Conservation (phyloP, 2,888 invertebrate genomes). For the Dasysyrphus tricinctus region DNA sequence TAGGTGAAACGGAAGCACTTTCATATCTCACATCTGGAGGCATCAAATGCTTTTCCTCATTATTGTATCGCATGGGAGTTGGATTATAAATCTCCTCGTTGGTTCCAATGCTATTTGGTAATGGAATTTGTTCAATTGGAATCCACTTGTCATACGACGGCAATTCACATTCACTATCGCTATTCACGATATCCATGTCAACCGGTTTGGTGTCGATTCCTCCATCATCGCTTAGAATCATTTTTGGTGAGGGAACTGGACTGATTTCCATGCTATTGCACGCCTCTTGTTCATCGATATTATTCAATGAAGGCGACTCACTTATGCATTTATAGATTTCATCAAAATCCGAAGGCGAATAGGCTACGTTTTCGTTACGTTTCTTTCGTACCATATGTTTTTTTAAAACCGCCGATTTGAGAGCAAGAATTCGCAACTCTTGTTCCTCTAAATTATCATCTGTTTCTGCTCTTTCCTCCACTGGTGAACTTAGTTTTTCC, state of each 20-base stretch:
- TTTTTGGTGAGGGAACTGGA: slow-evolving; percentile 81
- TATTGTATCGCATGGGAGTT: slow-evolving; percentile 42
- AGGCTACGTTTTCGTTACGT: slow-evolving; percentile 81
- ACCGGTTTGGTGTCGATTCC: slow-evolving; percentile 79
- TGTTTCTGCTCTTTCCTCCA: slow-evolving; percentile 29
- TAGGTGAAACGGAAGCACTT: slow-evolving; percentile 36
- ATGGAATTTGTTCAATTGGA: slow-evolving; percentile 76
- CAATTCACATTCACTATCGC: slow-evolving; percentile 80
- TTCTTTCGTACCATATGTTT: slow-evolving; percentile 82
- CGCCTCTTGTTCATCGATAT: slow-evolving; percentile 76
- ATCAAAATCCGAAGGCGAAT: slow-evolving; percentile 83
- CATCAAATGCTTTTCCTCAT: slow-evolving; percentile 1
- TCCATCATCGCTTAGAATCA: slow-evolving; percentile 76
- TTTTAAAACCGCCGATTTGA: slow-evolving; percentile 82
- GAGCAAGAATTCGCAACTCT: slow-evolving; percentile 81
- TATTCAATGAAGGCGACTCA: slow-evolving; percentile 77
- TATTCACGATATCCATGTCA: slow-evolving; percentile 83
- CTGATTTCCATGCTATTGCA: slow-evolving; percentile 80
- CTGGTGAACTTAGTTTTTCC: background rate
- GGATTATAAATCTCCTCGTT: slow-evolving; percentile 30
- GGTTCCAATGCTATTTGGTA: slow-evolving; percentile 42
- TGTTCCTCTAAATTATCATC: slow-evolving; percentile 77
- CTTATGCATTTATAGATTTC: slow-evolving; percentile 77
- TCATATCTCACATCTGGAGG: slow-evolving; percentile 44
- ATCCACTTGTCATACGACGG: slow-evolving; percentile 68